Conservation (phyloP, 2,113 vertebrate genomes). For the Sminthopsis crassicaudata region DNA sequence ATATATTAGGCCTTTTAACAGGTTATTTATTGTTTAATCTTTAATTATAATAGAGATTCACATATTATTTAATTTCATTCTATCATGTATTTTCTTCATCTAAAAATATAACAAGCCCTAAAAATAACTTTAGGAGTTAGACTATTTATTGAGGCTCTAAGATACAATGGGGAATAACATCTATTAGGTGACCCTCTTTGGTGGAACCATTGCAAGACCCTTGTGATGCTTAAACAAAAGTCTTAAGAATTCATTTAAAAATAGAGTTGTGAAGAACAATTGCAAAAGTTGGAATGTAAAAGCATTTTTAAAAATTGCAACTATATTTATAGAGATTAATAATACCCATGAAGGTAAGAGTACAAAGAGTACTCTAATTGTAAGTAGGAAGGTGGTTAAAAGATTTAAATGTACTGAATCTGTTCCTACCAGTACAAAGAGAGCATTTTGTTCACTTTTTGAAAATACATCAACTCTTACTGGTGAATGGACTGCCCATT, state of each 20-base stretch:
- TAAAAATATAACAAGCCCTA: background rate
- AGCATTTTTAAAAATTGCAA: background rate
- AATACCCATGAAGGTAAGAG: background rate
- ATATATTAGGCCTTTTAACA: background rate
- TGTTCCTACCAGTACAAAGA: background rate
- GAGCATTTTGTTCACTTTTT: background rate
- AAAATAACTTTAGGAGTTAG: background rate
- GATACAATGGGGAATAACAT: fast-evolving
- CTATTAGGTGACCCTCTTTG: background rate
- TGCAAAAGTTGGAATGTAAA: background rate
- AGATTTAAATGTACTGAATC: background rate
- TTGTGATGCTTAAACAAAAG: background rate
- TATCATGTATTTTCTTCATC: background rate
- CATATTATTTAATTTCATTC: background rate
- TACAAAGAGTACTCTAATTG: background rate
- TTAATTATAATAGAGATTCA: background rate
- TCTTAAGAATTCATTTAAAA: background rate
- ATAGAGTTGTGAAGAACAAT: background rate
- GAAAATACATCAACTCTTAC: background rate
- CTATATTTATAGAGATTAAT: background rate
- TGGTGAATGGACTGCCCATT: background rate
- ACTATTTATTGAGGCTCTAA: background rate
- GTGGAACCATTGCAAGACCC: background rate
- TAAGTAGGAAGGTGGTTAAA: background rate
- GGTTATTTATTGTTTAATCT: background rate